Evolutionary conservation across 2,888 invertebrate species (phyloP), one percentile per base, ranked within the genome.

Genomic region (Drosophila kanekoi): DNA sequence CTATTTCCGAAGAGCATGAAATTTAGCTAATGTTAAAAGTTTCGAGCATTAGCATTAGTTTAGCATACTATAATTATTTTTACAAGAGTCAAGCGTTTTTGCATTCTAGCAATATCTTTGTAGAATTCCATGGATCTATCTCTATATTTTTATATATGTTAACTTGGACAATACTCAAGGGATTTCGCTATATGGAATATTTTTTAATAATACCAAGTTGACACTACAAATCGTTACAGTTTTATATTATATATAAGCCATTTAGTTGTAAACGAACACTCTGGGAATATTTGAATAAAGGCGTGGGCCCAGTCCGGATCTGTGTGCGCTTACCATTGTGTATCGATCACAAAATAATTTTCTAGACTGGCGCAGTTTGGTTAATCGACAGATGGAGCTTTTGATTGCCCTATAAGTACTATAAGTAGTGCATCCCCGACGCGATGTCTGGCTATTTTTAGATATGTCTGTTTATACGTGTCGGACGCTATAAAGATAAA

Each of bases 271-370:
- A n/a, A n/a, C n/a, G n/a, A n/a, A 2, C 2, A 18, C 18, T 18
- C 18, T 2, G 18, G 18, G 18, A 18, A 18, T 18, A 18, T 2
- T 18, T 2, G 18, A 18, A 18, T 18, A 18, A 18, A 18, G n/a
- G n/a, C 10, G 28, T 3, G 1, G 11, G 9, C 11, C 10, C 43
- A 16, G 16, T n/a, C 16, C 37, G 32, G 11, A n/a, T 38, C 9
- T 44, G 5, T 3, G 40, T 38, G 65, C 80, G 18, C 18, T 87
- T 82, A 89, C 89, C 86, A 81, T 71, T 59, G 59, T 47, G 74
- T 65, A 77, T 53, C 44, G 81, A 89, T 86, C 89, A 74, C 51
- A 65, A 49, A 62, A 44, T 33, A 67, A 62, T 64, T 57, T n/a
- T 14, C 20, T 14, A 54, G 74, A 76, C 35, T 80, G 65, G 64